Base-by-base conservation (phyloP, 2,113 vertebrate species). In the Pandion haliaetus region DNA sequence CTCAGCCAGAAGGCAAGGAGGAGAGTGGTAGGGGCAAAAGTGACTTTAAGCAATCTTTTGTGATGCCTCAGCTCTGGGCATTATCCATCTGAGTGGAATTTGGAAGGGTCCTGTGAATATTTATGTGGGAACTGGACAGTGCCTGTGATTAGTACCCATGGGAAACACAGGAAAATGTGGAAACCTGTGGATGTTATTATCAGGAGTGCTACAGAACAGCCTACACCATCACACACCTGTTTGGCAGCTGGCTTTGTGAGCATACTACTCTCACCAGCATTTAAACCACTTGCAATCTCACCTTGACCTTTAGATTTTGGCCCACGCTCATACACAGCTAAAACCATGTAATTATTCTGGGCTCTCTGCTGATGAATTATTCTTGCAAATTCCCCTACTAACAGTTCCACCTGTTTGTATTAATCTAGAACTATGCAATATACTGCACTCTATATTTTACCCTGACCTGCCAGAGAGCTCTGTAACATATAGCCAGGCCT, bases 381-480 rank as follows among this genome's bases (percentile, higher is more conserved):
- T 18, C 50, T 57, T 66, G 20, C 42, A 72, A 76, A 69, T 73
- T 83, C 49, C 61, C 28, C 38, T 67, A 31, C 18, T 72, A 77
- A 61, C 26, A 61, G 24, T n/a, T 32, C 50, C 4, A 36, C 26
- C 50, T 50, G 44, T 40, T 65, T 45, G 20, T 17, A 36, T 67
- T 90, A 36, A 47, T 62, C 82, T 84, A n/a, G 25, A 91, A 58
- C 16, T 45, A 57, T 14, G 16, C 42, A 81, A 47, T n/a, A 66
- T 16, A 91, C 47, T 21, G 31, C 0, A 0, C 25, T 26, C 44
- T 1, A 1, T 34, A 17, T 17, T 83, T 74, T 77, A 17, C 21
- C 31, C 26, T 36, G 80, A 8, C 25, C 55, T 74, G 13, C 6
- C 63, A 55, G 55, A 54, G 20, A 74, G 13, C 17, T 86, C 28